Base-by-base conservation (phyloP, 53 echinoderm and acorn worm species). In the Apostichopus leukothele region DNA sequence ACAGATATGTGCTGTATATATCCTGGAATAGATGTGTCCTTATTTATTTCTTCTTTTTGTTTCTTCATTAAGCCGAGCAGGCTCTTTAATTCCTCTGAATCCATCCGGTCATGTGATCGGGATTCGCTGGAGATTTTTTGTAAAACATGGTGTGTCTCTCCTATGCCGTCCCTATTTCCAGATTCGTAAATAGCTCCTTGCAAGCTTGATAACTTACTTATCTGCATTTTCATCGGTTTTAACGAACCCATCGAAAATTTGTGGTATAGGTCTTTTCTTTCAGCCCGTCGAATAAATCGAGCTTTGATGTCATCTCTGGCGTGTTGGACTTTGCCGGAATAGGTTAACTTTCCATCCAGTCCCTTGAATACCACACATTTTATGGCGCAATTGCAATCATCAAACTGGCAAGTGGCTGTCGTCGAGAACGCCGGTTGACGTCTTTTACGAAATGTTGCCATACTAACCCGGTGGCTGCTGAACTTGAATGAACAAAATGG, bases 71-170 rank as follows among this genome's bases (percentile, higher is more conserved):
- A n/a, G 16, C 52, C 9, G 12, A 53, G 18, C 18, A 83, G 23
- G 23, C 83, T 59, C 7, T 1, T 5, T 1, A 83, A 1, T 54
- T 83, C 83, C 11, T 83, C 83, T 4, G 16, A 19, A 83, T 54
- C 9, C 9, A 19, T 12, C 18, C 83, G 18, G 5, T 59, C 0
- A 9, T 23, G 23, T 14, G 83, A 11, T 6, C 23, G 16, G 50
- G 83, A 5, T 23, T 83, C 83, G 54, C 83, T 83, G 9, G 83
- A 83, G 16, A 83, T 83, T 59, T 83, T 83, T 83, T 83, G 83
- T 10, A 83, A 53, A 1, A 83, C 83, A 20, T 83, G 83, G n/a
- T 53, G 4, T 5, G 83, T 51, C 6, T 54, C 18, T 6, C 83
- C 83, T n/a, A 18, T 53, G 23, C 5, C 60, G 54, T 83, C 60